Base-by-base conservation (phyloP, 1,140 invertebrate species). In the Limonius californicus region DNA sequence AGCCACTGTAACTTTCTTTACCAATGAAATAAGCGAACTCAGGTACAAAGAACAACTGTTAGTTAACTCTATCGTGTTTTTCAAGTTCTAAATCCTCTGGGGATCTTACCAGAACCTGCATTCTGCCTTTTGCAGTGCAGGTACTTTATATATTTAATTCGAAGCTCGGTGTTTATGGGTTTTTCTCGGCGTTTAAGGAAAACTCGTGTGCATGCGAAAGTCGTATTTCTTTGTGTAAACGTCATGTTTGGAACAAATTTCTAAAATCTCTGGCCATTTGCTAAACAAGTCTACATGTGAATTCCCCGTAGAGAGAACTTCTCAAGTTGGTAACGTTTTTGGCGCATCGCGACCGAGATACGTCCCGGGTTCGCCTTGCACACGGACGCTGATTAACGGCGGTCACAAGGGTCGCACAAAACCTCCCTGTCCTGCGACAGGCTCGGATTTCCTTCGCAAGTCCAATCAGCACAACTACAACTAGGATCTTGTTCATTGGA, bases 401-500 rank as follows among this genome's bases (percentile, higher is more conserved):
- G 27, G 63, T 58, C 30, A 45, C 54, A 53, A 63, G 53, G 56
- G 56, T 57, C 42, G 64, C 54, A 54, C 60, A 62, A 62, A 62
- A 59, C 61, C 61, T 59, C 23, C 23, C 23, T 20, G 14, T 63
- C 53, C 45, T 62, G 57, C 53, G 61, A 66, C 61, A 66, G 50
- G 23, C 59, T 43, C 55, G 59, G 61, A 62, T 62, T 62, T 62
- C 64, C 57, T 62, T 56, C 59, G 30, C 39, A 27, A 42, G 35
- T 61, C 59, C 63, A 67, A 67, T 67, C 66, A 67, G 63, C 59
- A 64, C 39, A 57, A 67, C 42, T 45, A 67, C 62, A 64, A 62
- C 55, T 55, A 61, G 54, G 62, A 64, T 61, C 56, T 67, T 64
- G 66, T 64, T 67, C 23, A 27, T 27, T 61, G 55, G 60, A 67